Conservation (phyloP, 2,113 vertebrate genomes). For the Noturus placidus region DNA sequence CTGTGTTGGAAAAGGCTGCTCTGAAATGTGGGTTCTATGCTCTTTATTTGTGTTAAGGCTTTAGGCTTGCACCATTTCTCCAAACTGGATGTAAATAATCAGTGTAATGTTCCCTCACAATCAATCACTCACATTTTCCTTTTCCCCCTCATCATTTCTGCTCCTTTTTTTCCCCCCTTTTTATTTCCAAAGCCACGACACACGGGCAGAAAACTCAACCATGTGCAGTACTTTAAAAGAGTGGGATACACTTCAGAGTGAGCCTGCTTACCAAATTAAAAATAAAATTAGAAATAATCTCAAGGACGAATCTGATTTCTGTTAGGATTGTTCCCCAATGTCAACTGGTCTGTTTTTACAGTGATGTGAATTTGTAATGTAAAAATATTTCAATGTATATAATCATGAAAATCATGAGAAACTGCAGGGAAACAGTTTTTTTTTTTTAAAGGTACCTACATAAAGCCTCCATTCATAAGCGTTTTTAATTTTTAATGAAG, state of each 20-base stretch:
- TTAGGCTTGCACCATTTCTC: constrained; percentile 56
- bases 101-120: constrained; percentile 41
- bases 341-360: background rate
- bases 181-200: constrained; percentile 2
- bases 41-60: constrained; percentile 65
- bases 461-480: background rate
- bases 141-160: constrained; percentile 32
- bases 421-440: background rate
- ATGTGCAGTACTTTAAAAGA: background rate
- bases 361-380: background rate
- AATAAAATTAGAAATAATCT: background rate
- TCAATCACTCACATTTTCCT: constrained; percentile 38
- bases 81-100: constrained; percentile 58
- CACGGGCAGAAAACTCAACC: background rate
- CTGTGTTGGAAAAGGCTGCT: constrained; percentile 62
- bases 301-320: background rate
- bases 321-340: background rate
- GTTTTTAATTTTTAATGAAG: background rate
- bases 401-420: background rate
- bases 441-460: background rate
- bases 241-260: background rate
- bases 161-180: background rate
- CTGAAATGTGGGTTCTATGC: constrained; percentile 52
- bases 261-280: background rate
- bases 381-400: background rate